Conservation (phyloP, 2,888 invertebrate species). For the Atrina japonica region DNA sequence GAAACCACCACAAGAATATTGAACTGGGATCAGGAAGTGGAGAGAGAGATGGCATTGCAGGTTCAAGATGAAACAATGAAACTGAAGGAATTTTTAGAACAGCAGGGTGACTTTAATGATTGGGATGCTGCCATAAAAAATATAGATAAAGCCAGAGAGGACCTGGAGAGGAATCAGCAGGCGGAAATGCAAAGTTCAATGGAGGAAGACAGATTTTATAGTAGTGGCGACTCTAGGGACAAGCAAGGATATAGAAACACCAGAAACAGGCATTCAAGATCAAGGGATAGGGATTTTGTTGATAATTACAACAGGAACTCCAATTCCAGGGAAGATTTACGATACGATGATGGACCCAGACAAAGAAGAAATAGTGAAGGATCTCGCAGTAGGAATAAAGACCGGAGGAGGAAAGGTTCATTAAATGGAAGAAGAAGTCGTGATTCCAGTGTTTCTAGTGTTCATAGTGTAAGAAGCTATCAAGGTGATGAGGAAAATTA, state of each 20-base stretch:
- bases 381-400: constrained; percentile 41
- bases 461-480: constrained; percentile 56
- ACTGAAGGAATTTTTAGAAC: constrained; percentile 67
- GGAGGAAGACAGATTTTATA: constrained; percentile 6
- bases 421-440: constrained; percentile 52
- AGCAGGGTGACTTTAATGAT: constrained; percentile 42
- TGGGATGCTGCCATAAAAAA: constrained; percentile 31
- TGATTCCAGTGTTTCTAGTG: constrained; percentile 65
- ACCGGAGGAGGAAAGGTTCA: constrained; percentile 32
- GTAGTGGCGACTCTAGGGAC: not conserved
- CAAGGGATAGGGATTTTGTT: constrained; percentile 7
- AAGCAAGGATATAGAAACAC: constrained; percentile 13
- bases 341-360: constrained; percentile 20
- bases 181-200: not conserved
- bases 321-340: not conserved
- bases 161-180: constrained; percentile 15
- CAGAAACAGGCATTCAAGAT: constrained; percentile 6
- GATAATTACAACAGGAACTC: not conserved
- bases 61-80: constrained; percentile 73
- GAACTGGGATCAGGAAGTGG: constrained; percentile 73
- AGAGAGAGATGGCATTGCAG: constrained; percentile 69
- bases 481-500: constrained; percentile 54
- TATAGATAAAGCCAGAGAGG: constrained; percentile 22
- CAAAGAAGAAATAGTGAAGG: constrained; percentile 34
- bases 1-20: constrained; percentile 63